These are phyloP conservation scores for Gobius niger DNA, from an alignment of 2,113 vertebrate species.

Conservation along the genomic window DNA sequence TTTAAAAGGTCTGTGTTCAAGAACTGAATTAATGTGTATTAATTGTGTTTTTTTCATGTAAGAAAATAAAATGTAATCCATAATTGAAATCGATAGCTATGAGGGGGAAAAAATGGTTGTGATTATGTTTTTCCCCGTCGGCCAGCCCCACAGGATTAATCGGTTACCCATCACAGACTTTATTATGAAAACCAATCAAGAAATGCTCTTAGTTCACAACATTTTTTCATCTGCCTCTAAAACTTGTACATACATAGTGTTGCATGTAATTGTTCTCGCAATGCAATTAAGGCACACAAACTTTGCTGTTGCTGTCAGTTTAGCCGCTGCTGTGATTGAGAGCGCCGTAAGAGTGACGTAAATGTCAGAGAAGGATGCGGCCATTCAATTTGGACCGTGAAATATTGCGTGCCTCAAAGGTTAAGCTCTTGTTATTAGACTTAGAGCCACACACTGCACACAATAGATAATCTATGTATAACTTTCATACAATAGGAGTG, in stretches of 20 bases:
- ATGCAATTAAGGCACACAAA: not conserved
- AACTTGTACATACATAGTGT: not conserved
- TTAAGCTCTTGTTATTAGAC: conserved; percentile 1
- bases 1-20: too few relatives aligned
- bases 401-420: conserved; percentile 8
- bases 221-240: not conserved
- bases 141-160: not conserved
- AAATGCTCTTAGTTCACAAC: not conserved
- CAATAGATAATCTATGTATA: conserved; percentile 6
- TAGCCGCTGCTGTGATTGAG: not conserved
- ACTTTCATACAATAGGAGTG: conserved; percentile 1
- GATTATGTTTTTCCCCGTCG: too few relatives aligned
- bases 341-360: not conserved
- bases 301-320: not conserved
- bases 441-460: conserved; percentile 3
- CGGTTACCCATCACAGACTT: not conserved
- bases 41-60: too few relatives aligned
- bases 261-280: not conserved
- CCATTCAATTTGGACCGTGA: conserved; percentile 1
- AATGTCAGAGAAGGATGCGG: not conserved
- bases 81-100: too few relatives aligned
- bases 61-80: too few relatives aligned
- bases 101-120: too few relatives aligned
- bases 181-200: not conserved
- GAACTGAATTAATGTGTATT: too few relatives aligned